Base-by-base conservation (phyloP, 1,140 invertebrate genomes). In the Aradophagus sp. region DNA sequence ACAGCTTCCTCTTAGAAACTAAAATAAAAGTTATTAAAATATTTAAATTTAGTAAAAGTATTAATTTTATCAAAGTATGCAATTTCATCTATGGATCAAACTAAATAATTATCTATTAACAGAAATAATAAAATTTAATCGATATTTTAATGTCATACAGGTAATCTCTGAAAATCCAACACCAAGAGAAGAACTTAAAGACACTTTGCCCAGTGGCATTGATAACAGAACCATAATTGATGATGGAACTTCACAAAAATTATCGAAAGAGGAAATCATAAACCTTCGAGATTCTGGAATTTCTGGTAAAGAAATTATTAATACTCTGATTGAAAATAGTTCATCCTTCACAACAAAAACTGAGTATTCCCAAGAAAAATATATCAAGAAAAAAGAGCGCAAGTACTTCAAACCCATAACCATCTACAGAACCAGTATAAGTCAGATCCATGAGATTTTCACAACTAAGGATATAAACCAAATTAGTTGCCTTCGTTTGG, bases 291-390 rank as follows among this genome's bases (percentile, higher is more conserved):
- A 91, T 42, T 89, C 90, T 53, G 92, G 93, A 13, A 86, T 90
- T 12, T 91, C 90, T 50, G 93, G 94, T 0, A 90, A 91, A 48
- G 91, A 94, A 79, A 96, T 98, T 55, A 91, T 98, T 20, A 92
- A 90, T 52, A 91, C 92, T 34, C 86, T 99, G 2, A 92, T 98
- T 29, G 92, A 92, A 62, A 97, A 97, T 80, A 98, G 95, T 31
- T 91, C 90, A 58, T 95, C 95, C 6, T 95, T 95, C 83, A 87
- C 89, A 16, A 87, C 89, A 19, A 97, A 97, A 87, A 98, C 96
- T 0, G 93, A 93, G 76, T 98, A 92, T 81, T 94, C 95, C 0
- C 95, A 98, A 83, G 93, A 95, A 73, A 98, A 98, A 81, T 98
- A 98, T 81, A 88, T 98, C 5, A 93, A 91, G 38, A 98, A 98